A percentile compares a stretch with the other conserved stretches of the same genome.
These are phyloP conservation scores for Trichechus manatus DNA, from an alignment of 2,113 vertebrate species.

Conservation along the genomic window DNA sequence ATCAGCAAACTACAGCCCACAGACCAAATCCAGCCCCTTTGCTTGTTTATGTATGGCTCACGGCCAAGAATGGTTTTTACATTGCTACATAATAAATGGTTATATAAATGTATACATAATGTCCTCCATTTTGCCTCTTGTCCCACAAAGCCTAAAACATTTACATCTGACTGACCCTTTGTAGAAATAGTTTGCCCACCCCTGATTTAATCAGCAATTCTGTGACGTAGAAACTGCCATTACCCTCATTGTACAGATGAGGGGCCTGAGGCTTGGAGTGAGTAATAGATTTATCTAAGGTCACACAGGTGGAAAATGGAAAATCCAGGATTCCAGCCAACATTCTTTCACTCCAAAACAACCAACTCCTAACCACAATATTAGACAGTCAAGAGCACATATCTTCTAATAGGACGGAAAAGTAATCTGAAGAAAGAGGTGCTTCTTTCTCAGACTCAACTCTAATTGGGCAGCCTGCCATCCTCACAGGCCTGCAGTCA, in stretches of 20 bases:
- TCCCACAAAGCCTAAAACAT: too few species aligned
- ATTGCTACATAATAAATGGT: conserved; percentile 11
- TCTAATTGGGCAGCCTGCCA: too few species aligned
- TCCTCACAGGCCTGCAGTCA: not conserved
- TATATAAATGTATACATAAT: not conserved
- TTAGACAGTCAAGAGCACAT: not conserved
- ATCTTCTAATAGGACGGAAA: not conserved
- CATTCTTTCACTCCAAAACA: not conserved
- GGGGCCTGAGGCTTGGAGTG: not conserved
- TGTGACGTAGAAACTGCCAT: not conserved
- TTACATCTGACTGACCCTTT: too few species aligned
- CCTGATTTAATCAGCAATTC: not conserved
- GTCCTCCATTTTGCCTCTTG: not conserved
- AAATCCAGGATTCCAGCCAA: not conserved
- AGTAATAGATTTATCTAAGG: not conserved
- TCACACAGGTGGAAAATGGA: not conserved
- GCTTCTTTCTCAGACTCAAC: not conserved
- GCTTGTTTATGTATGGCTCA: not conserved
- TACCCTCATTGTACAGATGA: not conserved
- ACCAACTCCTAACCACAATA: not conserved
- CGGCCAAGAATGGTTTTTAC: not conserved
- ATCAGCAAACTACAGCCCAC: not conserved
- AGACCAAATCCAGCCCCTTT: not conserved
- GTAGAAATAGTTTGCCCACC: not conserved
- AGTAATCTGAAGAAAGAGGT: not conserved